Conservation (phyloP, 2,797 vertebrate species). For the Ctenochaetus hawaiiensis region DNA sequence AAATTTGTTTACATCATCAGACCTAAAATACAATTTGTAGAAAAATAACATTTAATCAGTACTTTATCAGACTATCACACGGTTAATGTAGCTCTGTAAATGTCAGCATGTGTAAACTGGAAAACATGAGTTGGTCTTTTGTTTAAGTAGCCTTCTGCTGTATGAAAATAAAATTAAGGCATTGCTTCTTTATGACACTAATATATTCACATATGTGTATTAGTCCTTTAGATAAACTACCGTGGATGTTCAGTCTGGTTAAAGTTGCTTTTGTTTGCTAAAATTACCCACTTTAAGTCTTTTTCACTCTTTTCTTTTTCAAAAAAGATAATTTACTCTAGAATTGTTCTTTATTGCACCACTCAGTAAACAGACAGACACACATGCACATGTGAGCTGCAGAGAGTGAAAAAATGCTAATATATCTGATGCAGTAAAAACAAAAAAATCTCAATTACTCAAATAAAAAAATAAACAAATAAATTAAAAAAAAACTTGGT, state of each 20-base stretch:
- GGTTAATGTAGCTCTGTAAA: too few relatives aligned
- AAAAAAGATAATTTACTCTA: not conserved
- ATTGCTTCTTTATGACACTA: not conserved
- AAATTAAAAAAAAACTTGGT: not conserved
- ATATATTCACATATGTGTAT: not conserved
- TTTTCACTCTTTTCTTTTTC: constrained; percentile 1
- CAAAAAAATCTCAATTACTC: not conserved
- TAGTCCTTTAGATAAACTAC: not conserved
- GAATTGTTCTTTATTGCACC: not conserved
- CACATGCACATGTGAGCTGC: not conserved
- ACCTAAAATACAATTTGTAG: not conserved
- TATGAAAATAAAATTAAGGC: not conserved
- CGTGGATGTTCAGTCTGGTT: not conserved
- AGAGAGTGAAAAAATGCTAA: constrained; percentile 3
- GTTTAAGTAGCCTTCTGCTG: not conserved
- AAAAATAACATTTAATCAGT: constrained; percentile 5
- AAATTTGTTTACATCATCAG: constrained; percentile 3
- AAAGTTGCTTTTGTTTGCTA: not conserved
- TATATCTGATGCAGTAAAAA: not conserved
- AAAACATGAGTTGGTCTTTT: not conserved
- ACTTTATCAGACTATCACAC: not conserved
- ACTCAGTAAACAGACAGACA: constrained; percentile 6
- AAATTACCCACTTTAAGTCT: not conserved
- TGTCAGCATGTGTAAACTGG: too few relatives aligned
- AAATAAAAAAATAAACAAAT: constrained; percentile 6